Evolutionary conservation across 2,113 vertebrate species (phyloP).

Genomic region (Crypturellus undulatus): DNA sequence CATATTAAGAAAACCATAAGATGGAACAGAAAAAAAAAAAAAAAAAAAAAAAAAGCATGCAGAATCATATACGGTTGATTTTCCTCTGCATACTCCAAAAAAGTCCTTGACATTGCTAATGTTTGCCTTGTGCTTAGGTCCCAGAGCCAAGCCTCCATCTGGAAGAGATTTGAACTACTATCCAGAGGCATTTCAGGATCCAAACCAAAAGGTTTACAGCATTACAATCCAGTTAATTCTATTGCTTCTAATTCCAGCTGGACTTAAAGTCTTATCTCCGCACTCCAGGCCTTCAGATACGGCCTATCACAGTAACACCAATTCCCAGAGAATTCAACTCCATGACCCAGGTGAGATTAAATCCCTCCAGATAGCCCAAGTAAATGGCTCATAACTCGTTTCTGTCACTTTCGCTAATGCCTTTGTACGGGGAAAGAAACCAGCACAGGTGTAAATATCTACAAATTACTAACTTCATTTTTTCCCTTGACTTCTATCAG

Average conservation of each 20-base stretch:
- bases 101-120: constrained; percentile 30
- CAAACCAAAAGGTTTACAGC: constrained; percentile 68
- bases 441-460: constrained; percentile 72
- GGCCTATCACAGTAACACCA: constrained; percentile 72
- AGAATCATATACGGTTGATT: not conserved
- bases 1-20: not conserved
- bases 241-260: constrained; percentile 72
- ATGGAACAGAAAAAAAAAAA: not conserved
- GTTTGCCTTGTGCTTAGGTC: not conserved
- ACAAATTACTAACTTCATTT: constrained; percentile 65
- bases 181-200: constrained; percentile 67
- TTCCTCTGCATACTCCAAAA: not conserved
- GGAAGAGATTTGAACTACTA: constrained; percentile 61
- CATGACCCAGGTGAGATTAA: constrained; percentile 77
- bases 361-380: constrained; percentile 74
- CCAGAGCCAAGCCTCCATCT: constrained; percentile 51
- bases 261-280: constrained; percentile 81
- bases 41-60: not conserved
- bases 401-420: constrained; percentile 79
- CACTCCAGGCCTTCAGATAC: constrained; percentile 75
- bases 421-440: constrained; percentile 62
- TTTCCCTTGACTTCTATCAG: constrained; percentile 33
- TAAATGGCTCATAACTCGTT: constrained; percentile 75
- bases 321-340: constrained; percentile 74
- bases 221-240: constrained; percentile 74